Evolutionary conservation across 2,888 invertebrate species (phyloP), one percentile per base, ranked within the genome.

Genomic region (Leptothorax acervorum): DNA sequence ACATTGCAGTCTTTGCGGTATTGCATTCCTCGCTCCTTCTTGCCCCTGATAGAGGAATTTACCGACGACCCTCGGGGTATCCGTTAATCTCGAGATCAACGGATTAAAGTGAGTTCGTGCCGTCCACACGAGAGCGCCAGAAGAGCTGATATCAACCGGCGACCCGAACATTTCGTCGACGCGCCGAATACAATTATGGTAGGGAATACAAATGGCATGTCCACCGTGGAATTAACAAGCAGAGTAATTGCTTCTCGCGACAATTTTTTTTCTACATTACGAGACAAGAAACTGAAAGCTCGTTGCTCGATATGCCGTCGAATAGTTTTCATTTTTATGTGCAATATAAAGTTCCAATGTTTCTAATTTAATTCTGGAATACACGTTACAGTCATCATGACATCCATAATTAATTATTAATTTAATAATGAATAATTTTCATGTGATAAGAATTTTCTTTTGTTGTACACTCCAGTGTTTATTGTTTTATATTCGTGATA

Each of bases 71-170:
- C 88, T 85, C 57, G 53, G 85, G 87, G 81, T 85, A 84, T 88
- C 83, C 85, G 87, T 88, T 88, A 84, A 88, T 89, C 87, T 87
- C 87, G 83, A 89, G 87, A 87, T 86, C 84, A 88, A 84, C 70
- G 88, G 85, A 85, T 89, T 87, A 89, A 87, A 86, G 87, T 82
- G 84, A 88, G 74, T 85, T 85, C 74, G 81, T 85, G 83, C 82
- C 79, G 75, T 73, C 79, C 68, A 73, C 79, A 53, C 66, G 82
- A 79, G 78, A 78, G 79, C 51, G 74, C 75, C 75, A 60, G 42
- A 63, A 42, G 78, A 81, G 65, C 55, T 68, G 75, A 66, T 82
- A 60, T 85, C 73, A 75, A 39, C 62, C 78, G 62, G 76, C 71
- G 63, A 78, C 55, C 68, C 55, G 55, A 39, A 71, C 48, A 70